Conservation (phyloP, 64 coral and sea anemone genomes). For the Pachyseris speciosa region DNA sequence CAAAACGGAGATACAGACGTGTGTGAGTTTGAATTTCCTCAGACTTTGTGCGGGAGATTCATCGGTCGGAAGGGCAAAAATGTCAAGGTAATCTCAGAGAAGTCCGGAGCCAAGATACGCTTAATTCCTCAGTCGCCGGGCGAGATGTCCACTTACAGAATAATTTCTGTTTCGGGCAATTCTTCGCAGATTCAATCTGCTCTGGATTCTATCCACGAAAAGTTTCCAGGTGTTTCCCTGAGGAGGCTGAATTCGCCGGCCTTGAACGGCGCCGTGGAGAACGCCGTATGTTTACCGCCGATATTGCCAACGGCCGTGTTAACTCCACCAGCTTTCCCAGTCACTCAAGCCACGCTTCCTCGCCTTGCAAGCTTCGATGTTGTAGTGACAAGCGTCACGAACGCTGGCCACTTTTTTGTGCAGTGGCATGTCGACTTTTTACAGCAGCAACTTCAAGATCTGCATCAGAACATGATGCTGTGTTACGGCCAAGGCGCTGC, state of each 20-base stretch:
- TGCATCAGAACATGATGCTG: conserved; percentile 96
- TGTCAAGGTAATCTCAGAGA: conserved; percentile 87
- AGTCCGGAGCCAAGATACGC: conserved; percentile 95
- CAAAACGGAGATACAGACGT: conserved; percentile 71
- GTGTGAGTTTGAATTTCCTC: conserved; percentile 98
- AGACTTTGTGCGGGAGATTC: conserved; percentile 90
- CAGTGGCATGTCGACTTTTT: conserved; percentile 82
- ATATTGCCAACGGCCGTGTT: conserved; percentile 14
- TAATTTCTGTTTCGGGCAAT: conserved; percentile 85
- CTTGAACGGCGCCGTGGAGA: background rate
- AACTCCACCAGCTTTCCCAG: background rate
- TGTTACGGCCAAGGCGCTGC: conserved; percentile 80
- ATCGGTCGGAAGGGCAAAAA: conserved; percentile 99
- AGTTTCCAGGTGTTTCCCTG: conserved; percentile 87
- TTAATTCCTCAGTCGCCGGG: conserved; percentile 93
- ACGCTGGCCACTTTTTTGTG: conserved; percentile 91
- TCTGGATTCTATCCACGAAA: conserved; percentile 87
- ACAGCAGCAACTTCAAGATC: conserved; percentile 73
- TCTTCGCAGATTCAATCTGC: conserved; percentile 76
- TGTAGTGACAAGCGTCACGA: conserved; percentile 88
- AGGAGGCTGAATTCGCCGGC: conserved; percentile 71
- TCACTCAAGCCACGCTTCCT: conserved; percentile 78
- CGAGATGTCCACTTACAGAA: conserved; percentile 88
- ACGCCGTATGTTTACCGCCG: background rate
- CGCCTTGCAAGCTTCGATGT: conserved; percentile 80